Conservation (phyloP, 2,888 invertebrate genomes). For the Meliscaeva auricollis region DNA sequence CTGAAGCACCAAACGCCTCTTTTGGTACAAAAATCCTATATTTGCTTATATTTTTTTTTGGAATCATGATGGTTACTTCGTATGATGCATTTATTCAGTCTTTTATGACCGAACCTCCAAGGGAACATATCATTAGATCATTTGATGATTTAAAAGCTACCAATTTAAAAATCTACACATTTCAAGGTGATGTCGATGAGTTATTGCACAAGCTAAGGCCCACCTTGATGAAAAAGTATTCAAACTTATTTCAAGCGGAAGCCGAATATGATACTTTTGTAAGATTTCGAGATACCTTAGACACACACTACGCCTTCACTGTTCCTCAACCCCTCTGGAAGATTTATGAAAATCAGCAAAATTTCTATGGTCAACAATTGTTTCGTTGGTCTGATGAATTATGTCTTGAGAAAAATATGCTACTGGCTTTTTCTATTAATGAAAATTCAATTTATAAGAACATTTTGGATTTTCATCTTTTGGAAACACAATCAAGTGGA, state of each 20-base stretch:
- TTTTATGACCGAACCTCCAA: background rate
- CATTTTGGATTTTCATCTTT: background rate
- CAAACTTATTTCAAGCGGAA: background rate
- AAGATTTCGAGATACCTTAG: background rate
- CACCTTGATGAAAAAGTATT: background rate
- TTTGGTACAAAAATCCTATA: background rate
- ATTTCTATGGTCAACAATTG: background rate
- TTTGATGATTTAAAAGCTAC: background rate
- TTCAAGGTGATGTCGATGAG: background rate
- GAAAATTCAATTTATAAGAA: background rate
- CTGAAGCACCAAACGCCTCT: background rate
- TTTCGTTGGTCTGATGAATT: too few species aligned
- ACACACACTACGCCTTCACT: background rate
- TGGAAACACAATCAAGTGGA: background rate
- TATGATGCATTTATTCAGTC: background rate
- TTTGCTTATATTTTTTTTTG: background rate
- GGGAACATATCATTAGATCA: background rate
- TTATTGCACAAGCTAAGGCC: background rate
- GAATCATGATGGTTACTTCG: background rate
- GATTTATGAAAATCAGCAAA: slow-evolving; percentile 9
- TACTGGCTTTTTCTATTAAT: background rate
- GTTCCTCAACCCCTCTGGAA: slow-evolving; percentile 16
- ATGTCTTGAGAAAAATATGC: background rate
- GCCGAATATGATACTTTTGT: background rate
- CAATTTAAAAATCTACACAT: background rate